phyloP scores from a whole-genome alignment of 1,140 invertebrate species.

The Sitodiplosis mosellana region DNA sequence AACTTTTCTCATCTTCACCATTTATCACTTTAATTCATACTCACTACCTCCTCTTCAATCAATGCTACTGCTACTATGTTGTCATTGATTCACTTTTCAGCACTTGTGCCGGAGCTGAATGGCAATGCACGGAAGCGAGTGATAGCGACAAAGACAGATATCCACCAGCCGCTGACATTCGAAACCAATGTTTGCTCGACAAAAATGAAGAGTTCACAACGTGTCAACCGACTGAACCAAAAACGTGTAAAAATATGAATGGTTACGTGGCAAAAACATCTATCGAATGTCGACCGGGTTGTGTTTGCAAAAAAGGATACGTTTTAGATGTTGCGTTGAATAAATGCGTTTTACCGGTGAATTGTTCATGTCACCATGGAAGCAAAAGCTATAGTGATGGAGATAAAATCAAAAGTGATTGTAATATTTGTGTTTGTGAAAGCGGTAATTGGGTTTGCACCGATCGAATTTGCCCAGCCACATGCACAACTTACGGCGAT shows the following conservation, averaged over 20 bases:
- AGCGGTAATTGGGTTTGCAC: slow-evolving; percentile 51
- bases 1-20: slow-evolving; percentile 5
- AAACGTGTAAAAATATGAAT: slow-evolving; percentile 73
- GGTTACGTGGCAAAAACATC: slow-evolving; percentile 25
- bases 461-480: slow-evolving; percentile 38
- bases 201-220: slow-evolving; percentile 51
- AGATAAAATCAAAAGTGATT: slow-evolving; percentile 55
- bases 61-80: neutral
- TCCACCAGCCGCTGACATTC: slow-evolving; percentile 36
- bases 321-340: slow-evolving; percentile 47
- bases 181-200: slow-evolving; percentile 35
- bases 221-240: slow-evolving; percentile 51
- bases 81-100: slow-evolving; percentile 30
- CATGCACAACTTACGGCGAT: slow-evolving; percentile 68
- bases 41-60: neutral
- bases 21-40: neutral
- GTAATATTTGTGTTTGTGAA: slow-evolving; percentile 55
- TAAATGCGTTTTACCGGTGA: slow-evolving; percentile 42
- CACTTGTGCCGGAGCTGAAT: slow-evolving; percentile 51
- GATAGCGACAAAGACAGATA: slow-evolving; percentile 38
- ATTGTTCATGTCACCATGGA: slow-evolving; percentile 78
- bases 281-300: slow-evolving; percentile 51
- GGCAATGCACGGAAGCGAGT: slow-evolving; percentile 50
- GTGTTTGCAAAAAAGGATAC: slow-evolving; percentile 55
- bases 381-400: slow-evolving; percentile 63